Evolutionary conservation across 2,888 invertebrate genomes (phyloP), one percentile per base, ranked within the genome.

Genomic region (Ochropleura plecta): DNA sequence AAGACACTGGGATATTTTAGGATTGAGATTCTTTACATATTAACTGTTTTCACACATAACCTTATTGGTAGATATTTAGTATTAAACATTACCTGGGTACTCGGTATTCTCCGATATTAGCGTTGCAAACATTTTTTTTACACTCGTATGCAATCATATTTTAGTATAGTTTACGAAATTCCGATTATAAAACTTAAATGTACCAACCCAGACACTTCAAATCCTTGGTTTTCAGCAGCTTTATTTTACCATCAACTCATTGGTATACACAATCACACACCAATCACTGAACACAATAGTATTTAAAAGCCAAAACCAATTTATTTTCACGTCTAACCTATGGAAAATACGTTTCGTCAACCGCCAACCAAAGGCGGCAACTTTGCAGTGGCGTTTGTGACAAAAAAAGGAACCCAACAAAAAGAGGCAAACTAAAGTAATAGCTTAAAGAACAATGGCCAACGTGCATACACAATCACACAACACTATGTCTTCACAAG

Each of bases 381-480:
- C 9, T 49, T 18, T 73, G 30, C 30, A 30, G 30, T 30, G 30
- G 30, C 30, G 30, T 73, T 62, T 60, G 44, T 10, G 20, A 49
- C 42, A 44, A 18, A 48, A 44, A 55, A 73, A 44, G 48, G n/a
- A 49, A 74, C 18, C 18, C 8, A 40, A 46, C 60, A 73, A 59
- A 73, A 48, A 64, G 42, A 12, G 9, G 5, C 5, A 44, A 73
- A 40, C 44, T 62, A 49, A 55, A 20, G 14, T 44, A 73, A 65
- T 49, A 49, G 18, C 9, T 40, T 12, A 3, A 40, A 59, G 57
- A 68, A 78, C 81, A 81, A 78, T 68, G 48, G 16, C 40, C n/a
- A 40, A 81, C 51, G 48, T 53, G 51, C 30, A 51, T 30, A 64
- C 60, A 73, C 79, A 76, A 71, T 71, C 60, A 49, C n/a, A 71